A percentile compares a stretch with the other conserved stretches of the same genome.
Conservation (phyloP, 2,888 invertebrate species). For the Limnephilus marmoratus region DNA sequence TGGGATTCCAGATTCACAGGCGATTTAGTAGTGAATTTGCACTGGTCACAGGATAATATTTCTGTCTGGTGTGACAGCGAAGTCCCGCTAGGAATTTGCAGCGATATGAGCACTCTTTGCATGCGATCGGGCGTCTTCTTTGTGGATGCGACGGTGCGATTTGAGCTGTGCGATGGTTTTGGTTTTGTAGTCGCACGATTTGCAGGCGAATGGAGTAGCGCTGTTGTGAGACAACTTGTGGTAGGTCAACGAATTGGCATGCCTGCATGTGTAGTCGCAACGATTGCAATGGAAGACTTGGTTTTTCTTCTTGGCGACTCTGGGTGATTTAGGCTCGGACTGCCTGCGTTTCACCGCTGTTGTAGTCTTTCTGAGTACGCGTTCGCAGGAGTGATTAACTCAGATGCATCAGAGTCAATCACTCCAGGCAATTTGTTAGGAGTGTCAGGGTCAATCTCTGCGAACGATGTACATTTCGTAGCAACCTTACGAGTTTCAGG, state of each 20-base stretch:
- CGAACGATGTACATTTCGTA: background rate
- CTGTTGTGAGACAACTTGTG: constrained; percentile 13
- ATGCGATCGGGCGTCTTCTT: constrained; percentile 4
- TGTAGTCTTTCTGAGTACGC: background rate
- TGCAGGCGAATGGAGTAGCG: background rate
- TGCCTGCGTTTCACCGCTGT: background rate
- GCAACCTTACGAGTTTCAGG: background rate
- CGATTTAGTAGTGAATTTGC: constrained; percentile 35
- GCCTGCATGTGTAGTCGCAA: constrained; percentile 8
- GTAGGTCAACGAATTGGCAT: constrained; percentile 12
- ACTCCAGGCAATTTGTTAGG: background rate
- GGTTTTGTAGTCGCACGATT: constrained; percentile 24
- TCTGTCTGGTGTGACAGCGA: background rate
- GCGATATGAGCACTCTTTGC: constrained; percentile 31
- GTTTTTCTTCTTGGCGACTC: background rate
- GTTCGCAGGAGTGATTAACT: background rate
- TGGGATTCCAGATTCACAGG: constrained; percentile 37
- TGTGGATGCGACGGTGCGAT: constrained; percentile 38
- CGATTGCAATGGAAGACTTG: background rate
- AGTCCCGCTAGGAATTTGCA: constrained; percentile 38
- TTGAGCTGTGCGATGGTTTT: constrained; percentile 38
- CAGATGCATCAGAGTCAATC: background rate
- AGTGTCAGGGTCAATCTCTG: background rate
- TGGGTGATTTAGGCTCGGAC: background rate
- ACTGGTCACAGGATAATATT: constrained; percentile 20